Percentiles rank a stretch among this genome's conserved stretches.
Evolutionary conservation across 2,888 invertebrate genomes (phyloP).

Genomic region (Pelosia muscerda): DNA sequence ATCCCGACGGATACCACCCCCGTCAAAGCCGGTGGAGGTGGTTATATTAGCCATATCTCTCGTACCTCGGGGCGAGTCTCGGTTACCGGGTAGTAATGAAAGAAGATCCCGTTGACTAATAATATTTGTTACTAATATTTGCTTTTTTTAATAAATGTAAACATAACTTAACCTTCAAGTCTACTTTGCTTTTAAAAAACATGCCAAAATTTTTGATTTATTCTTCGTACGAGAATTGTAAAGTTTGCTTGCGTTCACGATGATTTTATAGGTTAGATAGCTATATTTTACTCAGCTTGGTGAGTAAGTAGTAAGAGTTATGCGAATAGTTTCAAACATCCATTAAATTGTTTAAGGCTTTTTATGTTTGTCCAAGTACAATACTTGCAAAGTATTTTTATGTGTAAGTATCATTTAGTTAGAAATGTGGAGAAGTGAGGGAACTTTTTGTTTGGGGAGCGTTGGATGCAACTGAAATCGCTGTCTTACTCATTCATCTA

Average conservation of each 20-base stretch:
- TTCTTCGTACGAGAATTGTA: neutral
- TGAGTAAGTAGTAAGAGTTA: slow-evolving; percentile 2
- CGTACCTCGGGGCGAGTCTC: too few species aligned
- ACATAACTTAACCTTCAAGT: neutral
- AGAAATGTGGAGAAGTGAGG: too few species aligned
- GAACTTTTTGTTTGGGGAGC: too few species aligned
- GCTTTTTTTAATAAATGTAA: neutral
- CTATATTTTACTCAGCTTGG: slow-evolving; percentile 1
- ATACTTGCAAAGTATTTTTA: neutral
- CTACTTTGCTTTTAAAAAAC: neutral
- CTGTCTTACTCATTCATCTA: too few species aligned
- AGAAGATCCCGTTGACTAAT: too few species aligned
- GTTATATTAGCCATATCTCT: too few species aligned
- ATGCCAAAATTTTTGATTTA: neutral
- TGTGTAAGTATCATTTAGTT: too few species aligned
- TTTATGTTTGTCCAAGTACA: slow-evolving; percentile 6
- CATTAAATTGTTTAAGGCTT: slow-evolving; percentile 5
- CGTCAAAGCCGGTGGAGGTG: too few species aligned
- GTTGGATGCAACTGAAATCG: too few species aligned
- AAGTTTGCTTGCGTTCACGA: slow-evolving; percentile 2
- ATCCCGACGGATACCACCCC: too few species aligned
- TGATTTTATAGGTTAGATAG: neutral
- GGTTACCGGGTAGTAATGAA: too few species aligned
- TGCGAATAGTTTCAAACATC: neutral
- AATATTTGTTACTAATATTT: too few species aligned